Base-by-base conservation (phyloP, 1,140 invertebrate species). In the Drosophila bifasciata region DNA sequence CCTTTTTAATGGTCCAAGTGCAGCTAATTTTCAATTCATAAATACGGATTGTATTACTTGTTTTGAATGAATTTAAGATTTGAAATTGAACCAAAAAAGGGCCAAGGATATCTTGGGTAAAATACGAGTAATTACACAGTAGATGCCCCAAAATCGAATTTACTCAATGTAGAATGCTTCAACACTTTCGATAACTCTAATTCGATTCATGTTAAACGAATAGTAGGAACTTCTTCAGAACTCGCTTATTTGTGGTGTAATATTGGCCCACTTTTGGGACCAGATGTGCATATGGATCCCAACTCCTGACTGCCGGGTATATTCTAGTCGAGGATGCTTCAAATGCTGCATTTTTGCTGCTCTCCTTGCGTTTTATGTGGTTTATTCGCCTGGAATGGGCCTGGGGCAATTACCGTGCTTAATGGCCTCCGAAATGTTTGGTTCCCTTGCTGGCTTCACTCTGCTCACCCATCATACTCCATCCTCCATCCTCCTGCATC, bases 361-460 rank as follows among this genome's bases (percentile, higher is more conserved):
- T 32, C 17, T 60, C n/a, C 13, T 25, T 48, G 57, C 19, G 43
- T 43, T 66, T 61, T 68, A 51, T 80, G 73, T 71, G 78, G 83
- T 53, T 83, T 79, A 88, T 59, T 79, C 83, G 83, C 60, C 45
- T 75, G 83, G 78, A 79, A 83, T 72, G 74, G 63, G 40, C 64
- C 61, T 48, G 60, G 51, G 69, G 71, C 81, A 85, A 84, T 80
- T 80, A 84, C 79, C 76, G 44, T 48, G 70, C 60, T 74, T 58
- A 80, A 59, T 71, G 75, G 57, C 56, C 63, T 68, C 66, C 66
- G 32, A 69, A 69, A 69, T 69, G 66, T 56, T 69, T 56, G 63
- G 49, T 25, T 23, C 41, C 28, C 41, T 15, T 17, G 21, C 5
- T 40, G 43, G 39, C 39, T 32, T 49, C 15, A 11, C 57, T 19